Conservation (phyloP, 2,888 invertebrate species). For the Anorthoa munda region DNA sequence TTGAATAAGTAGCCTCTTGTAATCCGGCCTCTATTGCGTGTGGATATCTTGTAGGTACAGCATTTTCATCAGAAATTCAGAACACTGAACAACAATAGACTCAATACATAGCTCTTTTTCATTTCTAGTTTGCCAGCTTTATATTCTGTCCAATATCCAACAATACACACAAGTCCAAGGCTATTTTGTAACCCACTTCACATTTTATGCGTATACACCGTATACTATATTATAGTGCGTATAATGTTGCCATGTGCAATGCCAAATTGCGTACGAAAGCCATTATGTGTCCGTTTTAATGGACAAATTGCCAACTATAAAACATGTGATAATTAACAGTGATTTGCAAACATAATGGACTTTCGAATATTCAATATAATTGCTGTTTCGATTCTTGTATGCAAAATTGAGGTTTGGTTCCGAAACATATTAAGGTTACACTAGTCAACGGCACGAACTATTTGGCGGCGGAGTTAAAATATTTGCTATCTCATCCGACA, state of each 20-base stretch:
- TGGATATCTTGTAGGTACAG: not conserved
- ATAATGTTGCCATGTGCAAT: conserved; percentile 45
- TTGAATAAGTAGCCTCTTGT: too few species aligned
- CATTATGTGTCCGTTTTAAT: conserved; percentile 50
- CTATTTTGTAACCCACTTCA: conserved; percentile 28
- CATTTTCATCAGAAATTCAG: not conserved
- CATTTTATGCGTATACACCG: conserved; percentile 30
- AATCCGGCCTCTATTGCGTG: too few species aligned
- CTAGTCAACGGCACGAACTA: too few species aligned
- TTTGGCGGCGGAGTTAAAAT: too few species aligned
- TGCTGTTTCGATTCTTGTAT: conserved; percentile 18
- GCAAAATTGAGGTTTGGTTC: not conserved
- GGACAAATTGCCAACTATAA: conserved; percentile 39
- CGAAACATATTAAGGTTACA: too few species aligned
- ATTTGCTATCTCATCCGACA: too few species aligned
- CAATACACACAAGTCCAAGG: conserved; percentile 29
- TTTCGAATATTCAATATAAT: conserved; percentile 33
- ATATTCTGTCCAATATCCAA: not conserved
- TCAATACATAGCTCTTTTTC: not conserved
- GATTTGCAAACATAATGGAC: conserved; percentile 39
- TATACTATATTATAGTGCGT: conserved; percentile 47
- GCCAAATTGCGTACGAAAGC: conserved; percentile 42
- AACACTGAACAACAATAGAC: not conserved
- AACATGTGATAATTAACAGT: conserved; percentile 48
- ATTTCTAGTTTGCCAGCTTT: not conserved